A percentile compares a stretch with the other conserved stretches of the same genome.
These are phyloP conservation scores for Sycophila sp. DNA, from an alignment of 1,140 invertebrate genomes.

Conservation along the genomic window DNA sequence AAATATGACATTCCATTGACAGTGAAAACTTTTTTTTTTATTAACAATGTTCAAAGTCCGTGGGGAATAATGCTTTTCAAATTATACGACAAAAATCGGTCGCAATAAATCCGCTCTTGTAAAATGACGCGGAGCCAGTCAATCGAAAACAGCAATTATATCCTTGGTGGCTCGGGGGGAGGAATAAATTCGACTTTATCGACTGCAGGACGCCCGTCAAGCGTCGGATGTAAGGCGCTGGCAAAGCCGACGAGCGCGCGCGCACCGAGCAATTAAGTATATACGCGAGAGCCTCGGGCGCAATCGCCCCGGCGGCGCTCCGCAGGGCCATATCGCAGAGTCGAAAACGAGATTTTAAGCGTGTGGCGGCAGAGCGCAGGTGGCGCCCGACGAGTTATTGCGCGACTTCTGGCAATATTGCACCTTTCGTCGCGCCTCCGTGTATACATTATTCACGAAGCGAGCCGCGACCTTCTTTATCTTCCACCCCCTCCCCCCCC, in stretches of 20 bases:
- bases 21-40: too few relatives aligned
- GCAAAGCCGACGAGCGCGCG: background rate
- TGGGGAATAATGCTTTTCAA: too few relatives aligned
- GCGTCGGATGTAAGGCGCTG: background rate
- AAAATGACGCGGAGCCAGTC: too few relatives aligned
- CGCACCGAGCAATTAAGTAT: too few relatives aligned
- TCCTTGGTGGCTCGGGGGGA: background rate
- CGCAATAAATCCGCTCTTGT: too few relatives aligned
- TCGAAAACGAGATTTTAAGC: conserved; percentile 34
- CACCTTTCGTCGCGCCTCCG: background rate
- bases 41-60: too few relatives aligned
- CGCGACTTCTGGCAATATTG: conserved; percentile 34
- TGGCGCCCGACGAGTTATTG: conserved; percentile 28
- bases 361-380: conserved; percentile 5
- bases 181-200: background rate
- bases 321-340: conserved; percentile 3
- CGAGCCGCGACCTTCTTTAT: conserved; percentile 29
- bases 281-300: background rate
- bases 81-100: too few relatives aligned
- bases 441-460: conserved; percentile 35
- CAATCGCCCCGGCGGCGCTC: background rate
- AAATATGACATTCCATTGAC: too few relatives aligned
- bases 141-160: too few relatives aligned
- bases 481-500: background rate
- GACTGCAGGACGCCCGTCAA: background rate